Conservation (phyloP, 2,888 invertebrate genomes). For the Athetis lepigone region DNA sequence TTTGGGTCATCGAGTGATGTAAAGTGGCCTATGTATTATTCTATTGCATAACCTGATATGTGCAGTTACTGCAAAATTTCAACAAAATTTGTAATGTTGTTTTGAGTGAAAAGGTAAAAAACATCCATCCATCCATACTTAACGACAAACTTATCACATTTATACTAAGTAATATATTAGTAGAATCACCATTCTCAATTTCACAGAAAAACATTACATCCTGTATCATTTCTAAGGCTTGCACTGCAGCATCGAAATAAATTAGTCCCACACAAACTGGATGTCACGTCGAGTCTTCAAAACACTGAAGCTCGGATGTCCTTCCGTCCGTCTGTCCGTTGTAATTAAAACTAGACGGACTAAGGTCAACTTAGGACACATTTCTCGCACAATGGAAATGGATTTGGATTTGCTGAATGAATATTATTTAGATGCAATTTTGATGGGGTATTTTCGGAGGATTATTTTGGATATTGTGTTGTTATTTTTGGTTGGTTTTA, state of each 20-base stretch:
- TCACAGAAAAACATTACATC: too few species aligned
- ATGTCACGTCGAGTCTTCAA: conserved; percentile 54
- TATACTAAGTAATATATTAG: too few species aligned
- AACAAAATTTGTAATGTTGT: too few species aligned
- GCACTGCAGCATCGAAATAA: conserved; percentile 26
- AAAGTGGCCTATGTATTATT: too few species aligned
- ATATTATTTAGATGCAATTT: conserved; percentile 38
- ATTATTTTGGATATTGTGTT: conserved; percentile 1
- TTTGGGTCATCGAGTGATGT: too few species aligned
- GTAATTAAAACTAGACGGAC: conserved; percentile 64
- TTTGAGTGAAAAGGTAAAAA: too few species aligned
- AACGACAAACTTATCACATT: too few species aligned
- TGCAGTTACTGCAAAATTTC: too few species aligned
- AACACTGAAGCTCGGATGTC: conserved; percentile 56
- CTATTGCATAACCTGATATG: too few species aligned
- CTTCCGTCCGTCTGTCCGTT: conserved; percentile 59
- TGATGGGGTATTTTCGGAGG: neutral
- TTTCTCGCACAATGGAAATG: conserved; percentile 42
- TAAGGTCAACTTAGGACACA: conserved; percentile 56
- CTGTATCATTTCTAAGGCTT: conserved; percentile 21
- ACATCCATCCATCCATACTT: too few species aligned
- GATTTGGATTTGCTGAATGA: conserved; percentile 31
- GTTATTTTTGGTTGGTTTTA: neutral
- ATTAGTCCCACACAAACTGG: conserved; percentile 31
- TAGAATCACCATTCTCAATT: too few species aligned